A percentile compares a stretch with the other conserved stretches of the same genome.
Conservation (phyloP, 1,140 invertebrate species). For the Monochamus saltuarius region DNA sequence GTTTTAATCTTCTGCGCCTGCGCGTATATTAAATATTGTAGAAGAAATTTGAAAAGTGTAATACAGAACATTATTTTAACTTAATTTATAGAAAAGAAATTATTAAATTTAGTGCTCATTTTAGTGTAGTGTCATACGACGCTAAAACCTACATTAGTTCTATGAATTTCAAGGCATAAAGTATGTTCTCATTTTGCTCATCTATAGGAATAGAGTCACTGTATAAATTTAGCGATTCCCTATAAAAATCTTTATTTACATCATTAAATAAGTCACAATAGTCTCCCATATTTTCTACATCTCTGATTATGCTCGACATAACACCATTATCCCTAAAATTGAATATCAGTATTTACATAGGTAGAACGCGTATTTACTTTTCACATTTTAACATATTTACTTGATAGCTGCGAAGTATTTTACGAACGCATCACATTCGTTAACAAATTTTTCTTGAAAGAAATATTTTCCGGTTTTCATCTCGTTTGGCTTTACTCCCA, state of each 20-base stretch:
- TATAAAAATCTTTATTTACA: neutral
- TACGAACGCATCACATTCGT: slow-evolving; percentile 20
- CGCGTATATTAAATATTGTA: no score
- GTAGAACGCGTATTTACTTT: no score
- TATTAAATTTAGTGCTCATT: no score
- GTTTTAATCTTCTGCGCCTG: no score
- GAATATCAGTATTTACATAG: slow-evolving; percentile 1
- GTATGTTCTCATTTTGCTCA: neutral
- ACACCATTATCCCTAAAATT: slow-evolving; percentile 11
- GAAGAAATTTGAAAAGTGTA: no score
- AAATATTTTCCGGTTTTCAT: neutral
- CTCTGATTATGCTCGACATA: neutral
- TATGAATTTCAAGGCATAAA: neutral
- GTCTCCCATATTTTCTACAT: slow-evolving; percentile 3
- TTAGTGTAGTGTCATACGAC: no score
- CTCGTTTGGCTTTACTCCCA: neutral
- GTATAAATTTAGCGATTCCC: neutral
- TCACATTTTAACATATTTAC: slow-evolving; percentile 14
- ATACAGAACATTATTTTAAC: no score
- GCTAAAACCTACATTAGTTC: slow-evolving; percentile 14
- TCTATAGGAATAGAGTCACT: neutral
- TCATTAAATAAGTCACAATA: slow-evolving; percentile 8
- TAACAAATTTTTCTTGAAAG: slow-evolving; percentile 8
- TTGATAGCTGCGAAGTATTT: slow-evolving; percentile 23
- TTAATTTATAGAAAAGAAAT: no score